A percentile compares a stretch with the other conserved stretches of the same genome.
phyloP scores from a whole-genome alignment of 2,888 invertebrate genomes.

The Mellilla xanthometata region DNA sequence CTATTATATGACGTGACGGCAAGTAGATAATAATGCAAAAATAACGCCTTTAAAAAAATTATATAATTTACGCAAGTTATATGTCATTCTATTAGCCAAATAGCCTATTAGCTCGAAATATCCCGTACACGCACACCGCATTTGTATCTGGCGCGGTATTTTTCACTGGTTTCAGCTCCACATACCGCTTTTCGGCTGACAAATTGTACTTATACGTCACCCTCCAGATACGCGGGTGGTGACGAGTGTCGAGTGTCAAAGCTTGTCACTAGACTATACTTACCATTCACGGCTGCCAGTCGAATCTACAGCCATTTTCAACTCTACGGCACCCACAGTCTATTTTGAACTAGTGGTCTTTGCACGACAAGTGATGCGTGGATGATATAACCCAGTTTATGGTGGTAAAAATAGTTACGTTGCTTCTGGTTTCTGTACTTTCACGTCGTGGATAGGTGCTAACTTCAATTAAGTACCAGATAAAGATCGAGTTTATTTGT shows the following conservation, averaged over 20 bases:
- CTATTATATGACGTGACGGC: too few species aligned
- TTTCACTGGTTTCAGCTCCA: conserved; percentile 42
- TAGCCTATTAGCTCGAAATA: conserved; percentile 3
- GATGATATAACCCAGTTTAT: conserved; percentile 42
- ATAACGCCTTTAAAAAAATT: too few species aligned
- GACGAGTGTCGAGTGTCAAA: conserved; percentile 62
- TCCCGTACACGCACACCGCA: conserved; percentile 14
- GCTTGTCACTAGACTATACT: conserved; percentile 56
- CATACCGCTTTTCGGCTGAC: conserved; percentile 49
- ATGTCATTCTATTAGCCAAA: conserved; percentile 11
- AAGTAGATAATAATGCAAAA: too few species aligned
- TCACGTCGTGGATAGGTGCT: background rate
- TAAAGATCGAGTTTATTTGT: too few species aligned
- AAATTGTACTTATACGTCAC: conserved; percentile 65
- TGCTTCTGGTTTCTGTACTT: conserved; percentile 1
- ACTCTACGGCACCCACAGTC: conserved; percentile 40
- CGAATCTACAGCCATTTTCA: conserved; percentile 33
- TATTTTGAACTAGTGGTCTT: conserved; percentile 40
- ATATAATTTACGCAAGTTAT: too few species aligned
- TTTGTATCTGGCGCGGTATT: conserved; percentile 22
- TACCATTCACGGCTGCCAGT: conserved; percentile 33
- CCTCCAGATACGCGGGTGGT: conserved; percentile 50
- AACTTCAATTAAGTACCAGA: too few species aligned
- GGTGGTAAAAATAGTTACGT: conserved; percentile 22
- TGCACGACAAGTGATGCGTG: conserved; percentile 34